Evolutionary conservation across 1,140 invertebrate species (phyloP).

Genomic region (Ectropis grisescens): DNA sequence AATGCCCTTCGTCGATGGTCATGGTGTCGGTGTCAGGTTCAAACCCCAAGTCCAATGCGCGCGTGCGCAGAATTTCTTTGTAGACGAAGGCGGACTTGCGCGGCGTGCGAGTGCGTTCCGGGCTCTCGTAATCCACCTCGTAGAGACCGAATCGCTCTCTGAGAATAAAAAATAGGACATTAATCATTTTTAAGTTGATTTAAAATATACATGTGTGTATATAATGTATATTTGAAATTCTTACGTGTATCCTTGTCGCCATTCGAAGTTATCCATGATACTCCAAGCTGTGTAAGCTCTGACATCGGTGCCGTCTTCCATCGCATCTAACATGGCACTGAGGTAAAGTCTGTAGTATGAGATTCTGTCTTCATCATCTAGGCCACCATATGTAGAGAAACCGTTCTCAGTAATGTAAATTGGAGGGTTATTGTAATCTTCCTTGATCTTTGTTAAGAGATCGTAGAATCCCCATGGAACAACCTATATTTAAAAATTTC

Average conservation of each 20-base stretch:
- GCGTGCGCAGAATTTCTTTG: slow-evolving; percentile 42
- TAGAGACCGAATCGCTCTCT: slow-evolving; percentile 79
- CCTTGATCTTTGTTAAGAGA: slow-evolving; percentile 71
- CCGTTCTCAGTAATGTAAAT: slow-evolving; percentile 78
- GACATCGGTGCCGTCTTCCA: neutral
- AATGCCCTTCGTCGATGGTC: too few relatives aligned
- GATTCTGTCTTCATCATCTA: slow-evolving; percentile 68
- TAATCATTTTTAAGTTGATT: neutral
- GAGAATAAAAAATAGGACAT: slow-evolving; percentile 21
- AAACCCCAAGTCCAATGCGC: slow-evolving; percentile 45
- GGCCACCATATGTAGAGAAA: slow-evolving; percentile 62
- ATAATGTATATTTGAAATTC: neutral
- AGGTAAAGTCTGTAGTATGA: slow-evolving; percentile 23
- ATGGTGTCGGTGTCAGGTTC: slow-evolving; percentile 27
- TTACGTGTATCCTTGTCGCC: neutral
- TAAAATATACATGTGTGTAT: neutral
- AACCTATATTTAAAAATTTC: slow-evolving; percentile 3
- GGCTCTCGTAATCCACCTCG: slow-evolving; percentile 77
- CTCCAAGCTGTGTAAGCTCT: neutral
- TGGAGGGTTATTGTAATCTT: slow-evolving; percentile 71
- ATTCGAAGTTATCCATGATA: slow-evolving; percentile 1
- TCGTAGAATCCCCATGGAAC: slow-evolving; percentile 48
- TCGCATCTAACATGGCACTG: neutral
- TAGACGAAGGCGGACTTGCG: slow-evolving; percentile 1
- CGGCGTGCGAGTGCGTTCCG: slow-evolving; percentile 72